Percentiles rank a stretch among this genome's conserved stretches.
Evolutionary conservation across 2,113 vertebrate species (phyloP).

Genomic region (Gymnocephalus cernua): DNA sequence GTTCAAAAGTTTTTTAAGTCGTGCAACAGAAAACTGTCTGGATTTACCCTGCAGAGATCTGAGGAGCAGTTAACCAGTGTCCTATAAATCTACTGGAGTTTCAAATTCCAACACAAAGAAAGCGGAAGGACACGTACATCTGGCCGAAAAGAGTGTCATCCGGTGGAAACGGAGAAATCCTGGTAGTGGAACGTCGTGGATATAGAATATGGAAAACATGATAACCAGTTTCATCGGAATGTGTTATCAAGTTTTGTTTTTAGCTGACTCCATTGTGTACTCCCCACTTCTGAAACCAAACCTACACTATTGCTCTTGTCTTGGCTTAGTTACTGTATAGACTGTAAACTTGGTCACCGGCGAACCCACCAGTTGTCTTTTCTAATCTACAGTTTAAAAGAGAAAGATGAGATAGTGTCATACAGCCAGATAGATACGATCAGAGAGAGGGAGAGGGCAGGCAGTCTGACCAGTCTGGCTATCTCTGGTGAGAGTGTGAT

Average conservation of each 20-base stretch:
- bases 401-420: slow-evolving; percentile 64
- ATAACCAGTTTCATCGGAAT: too few species aligned
- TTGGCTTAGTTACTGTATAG: not conserved
- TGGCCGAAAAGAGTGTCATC: too few species aligned
- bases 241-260: not conserved
- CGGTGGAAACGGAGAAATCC: too few species aligned
- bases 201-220: too few species aligned
- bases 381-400: slow-evolving; percentile 38
- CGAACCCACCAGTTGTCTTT: slow-evolving; percentile 9
- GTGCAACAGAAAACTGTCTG: too few species aligned
- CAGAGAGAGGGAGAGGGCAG: slow-evolving; percentile 43
- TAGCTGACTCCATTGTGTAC: not conserved
- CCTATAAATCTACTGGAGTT: too few species aligned
- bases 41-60: too few species aligned
- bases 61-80: too few species aligned
- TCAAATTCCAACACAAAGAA: too few species aligned
- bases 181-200: too few species aligned
- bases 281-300: not conserved
- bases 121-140: too few species aligned
- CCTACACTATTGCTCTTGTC: not conserved
- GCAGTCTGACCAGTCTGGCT: slow-evolving; percentile 54
- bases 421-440: slow-evolving; percentile 62
- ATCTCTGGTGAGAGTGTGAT: slow-evolving; percentile 77
- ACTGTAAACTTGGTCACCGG: not conserved
- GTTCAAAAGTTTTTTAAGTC: too few species aligned